Base-by-base conservation (phyloP, 2,797 vertebrate species). In the Cossypha polioptera region DNA sequence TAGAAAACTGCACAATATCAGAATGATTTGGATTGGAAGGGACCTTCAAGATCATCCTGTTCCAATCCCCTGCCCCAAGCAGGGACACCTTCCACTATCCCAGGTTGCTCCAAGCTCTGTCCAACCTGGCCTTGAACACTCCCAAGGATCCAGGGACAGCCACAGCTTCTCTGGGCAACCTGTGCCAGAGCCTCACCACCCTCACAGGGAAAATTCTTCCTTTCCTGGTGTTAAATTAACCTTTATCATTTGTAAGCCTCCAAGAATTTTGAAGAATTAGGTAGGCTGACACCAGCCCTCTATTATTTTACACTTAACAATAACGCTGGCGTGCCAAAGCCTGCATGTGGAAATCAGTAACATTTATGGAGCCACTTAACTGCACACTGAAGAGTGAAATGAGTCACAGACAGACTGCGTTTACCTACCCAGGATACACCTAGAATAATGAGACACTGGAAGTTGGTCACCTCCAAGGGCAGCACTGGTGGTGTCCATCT, bases 71-170 rank as follows among this genome's bases (percentile, higher is more conserved):
- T 36, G 16, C 13, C 35, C 31, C 1, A 1, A 26, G 6, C 4
- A 68, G 48, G 4, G 13, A 7, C 50, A n/a, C 5, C 17, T 19
- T 47, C 9, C 45, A 53, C 31, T 8, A 1, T 0, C 5, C 9
- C 66, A 59, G 22, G 9, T 0, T n/a, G 45, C 16, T 14, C 31
- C 53, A 66, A 72, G 21, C 9, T 19, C 31, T 0, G 0, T 77
- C 29, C 45, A 65, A 0, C 7, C 21, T 24, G 10, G 6, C 26
- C 72, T 35, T 59, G 65, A 17, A 47, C 58, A 40, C 9, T 38
- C 11, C 25, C 36, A 63, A 3, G 20, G 17, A 83, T 63, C 5
- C 50, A 78, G 10, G 6, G 2, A 7, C 29, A 84, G 21, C 5
- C 65, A 65, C 29, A 58, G 3, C 9, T 65, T 53, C 79, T 35